These are phyloP conservation scores for Solen grandis DNA, from an alignment of 1,140 invertebrate species.

Conservation along the genomic window DNA sequence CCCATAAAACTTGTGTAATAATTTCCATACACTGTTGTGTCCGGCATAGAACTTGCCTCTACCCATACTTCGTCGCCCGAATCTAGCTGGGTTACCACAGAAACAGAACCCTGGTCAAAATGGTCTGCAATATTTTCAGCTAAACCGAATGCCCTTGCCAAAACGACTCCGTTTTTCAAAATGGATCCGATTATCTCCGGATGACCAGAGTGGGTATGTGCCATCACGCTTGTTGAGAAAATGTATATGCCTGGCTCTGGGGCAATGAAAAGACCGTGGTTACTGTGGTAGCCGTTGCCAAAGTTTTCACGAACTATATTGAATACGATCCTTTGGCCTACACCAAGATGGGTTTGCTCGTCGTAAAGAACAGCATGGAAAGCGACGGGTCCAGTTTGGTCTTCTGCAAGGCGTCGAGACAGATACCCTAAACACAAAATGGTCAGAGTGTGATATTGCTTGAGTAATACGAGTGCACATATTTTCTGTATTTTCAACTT, in stretches of 20 bases:
- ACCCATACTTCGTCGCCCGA: conserved; percentile 18
- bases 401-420: too few relatives aligned
- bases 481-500: too few relatives aligned
- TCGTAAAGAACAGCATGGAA: conserved; percentile 33
- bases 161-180: conserved; percentile 3
- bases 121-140: not conserved
- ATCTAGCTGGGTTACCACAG: not conserved
- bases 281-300: conserved; percentile 15
- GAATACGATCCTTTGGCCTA: conserved; percentile 16
- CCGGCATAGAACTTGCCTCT: not conserved
- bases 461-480: too few relatives aligned
- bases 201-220: not conserved
- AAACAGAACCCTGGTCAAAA: conserved; percentile 14
- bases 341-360: not conserved
- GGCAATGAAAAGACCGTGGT: conserved; percentile 22
- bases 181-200: not conserved
- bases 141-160: conserved; percentile 3
- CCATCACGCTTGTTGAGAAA: conserved; percentile 25
- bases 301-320: not conserved
- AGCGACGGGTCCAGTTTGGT: not conserved
- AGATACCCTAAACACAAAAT: too few relatives aligned
- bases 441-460: too few relatives aligned
- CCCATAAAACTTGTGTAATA: conserved; percentile 15
- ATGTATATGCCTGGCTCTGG: conserved; percentile 16
- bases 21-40: conserved; percentile 8